Base-by-base conservation (phyloP, 1,140 invertebrate genomes). In the Cotesia glomerata region DNA sequence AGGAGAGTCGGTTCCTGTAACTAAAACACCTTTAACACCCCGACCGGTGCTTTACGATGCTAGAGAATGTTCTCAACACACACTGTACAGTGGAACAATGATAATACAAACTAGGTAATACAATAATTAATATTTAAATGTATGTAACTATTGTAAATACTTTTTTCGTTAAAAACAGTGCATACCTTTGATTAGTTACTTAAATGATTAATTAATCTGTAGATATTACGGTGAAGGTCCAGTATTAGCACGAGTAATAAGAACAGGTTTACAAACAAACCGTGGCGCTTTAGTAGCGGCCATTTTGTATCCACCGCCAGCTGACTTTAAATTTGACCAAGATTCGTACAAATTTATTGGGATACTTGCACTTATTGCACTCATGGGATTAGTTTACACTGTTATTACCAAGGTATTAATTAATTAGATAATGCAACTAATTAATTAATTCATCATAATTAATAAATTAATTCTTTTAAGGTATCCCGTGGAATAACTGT, bases 241-340 rank as follows among this genome's bases (percentile, higher is more conserved):
- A 63, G 89, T 94, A 71, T 84, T 90, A 18, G 91, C 91, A 0
- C 87, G 93, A 54, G 92, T 94, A 0, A 89, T 94, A 26, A 89
- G 91, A 70, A 95, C 94, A 49, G 97, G 96, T 0, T 96, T 96
- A 82, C 90, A 92, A 73, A 98, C 97, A 1, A 92, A 92, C 3
- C 97, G 97, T 88, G 97, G 97, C 2, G 92, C 94, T 79, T 84
- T 98, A 0, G 95, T 98, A 1, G 91, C 95, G n/a, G 95, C 95
- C 36, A 98, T 98, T 76, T 87, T 98, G 58, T 98, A 97, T 84
- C 97, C 97, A 35, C 95, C 96, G 62, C 97, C 97, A 0, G 94
- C 95, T 0, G 96, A 98, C 85, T 98, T 97, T 87, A 95, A 96
- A 84, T 98, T 98, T 81, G 95, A 98, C 79, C 91, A 93, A 71